These are phyloP conservation scores for Rhinogobio ventralis DNA, from an alignment of 2,797 vertebrate species.

Conservation along the genomic window DNA sequence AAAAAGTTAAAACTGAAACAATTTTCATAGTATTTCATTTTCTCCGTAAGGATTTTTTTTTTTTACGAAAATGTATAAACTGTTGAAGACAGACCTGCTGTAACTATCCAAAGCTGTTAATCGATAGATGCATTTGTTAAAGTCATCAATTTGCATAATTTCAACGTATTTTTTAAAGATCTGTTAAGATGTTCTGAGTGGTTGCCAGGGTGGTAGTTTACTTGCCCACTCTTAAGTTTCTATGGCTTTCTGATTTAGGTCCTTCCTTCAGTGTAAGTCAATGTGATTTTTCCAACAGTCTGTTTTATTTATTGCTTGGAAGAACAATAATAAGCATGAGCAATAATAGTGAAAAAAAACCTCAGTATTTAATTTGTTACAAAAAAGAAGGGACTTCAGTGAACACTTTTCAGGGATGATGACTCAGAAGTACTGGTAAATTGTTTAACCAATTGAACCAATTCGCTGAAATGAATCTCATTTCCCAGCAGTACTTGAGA, in stretches of 20 bases:
- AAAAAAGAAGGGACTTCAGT: neutral
- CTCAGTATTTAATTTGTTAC: constrained; percentile 2
- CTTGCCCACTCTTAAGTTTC: neutral
- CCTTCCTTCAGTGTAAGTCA: neutral
- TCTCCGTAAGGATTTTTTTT: too few species aligned
- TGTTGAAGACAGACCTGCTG: too few species aligned
- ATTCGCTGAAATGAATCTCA: constrained; percentile 6
- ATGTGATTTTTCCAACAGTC: neutral
- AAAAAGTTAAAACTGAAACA: too few species aligned
- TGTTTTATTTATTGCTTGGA: neutral
- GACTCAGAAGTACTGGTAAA: neutral
- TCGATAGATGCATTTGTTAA: too few species aligned
- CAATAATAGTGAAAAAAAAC: neutral
- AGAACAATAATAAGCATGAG: constrained; percentile 5
- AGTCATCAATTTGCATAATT: too few species aligned
- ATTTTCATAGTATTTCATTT: too few species aligned
- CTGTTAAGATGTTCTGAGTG: neutral
- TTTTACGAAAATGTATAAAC: too few species aligned
- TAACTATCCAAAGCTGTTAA: too few species aligned
- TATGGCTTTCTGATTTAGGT: neutral
- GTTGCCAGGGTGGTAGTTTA: neutral
- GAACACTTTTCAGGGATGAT: too few species aligned
- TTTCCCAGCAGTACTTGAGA: constrained; percentile 4
- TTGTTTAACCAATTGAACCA: constrained; percentile 13
- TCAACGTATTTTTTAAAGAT: too few species aligned